Percentiles rank a stretch among this genome's conserved stretches.
These are phyloP conservation scores for Aporophyla nigra DNA, from an alignment of 2,888 invertebrate species.

Conservation along the genomic window DNA sequence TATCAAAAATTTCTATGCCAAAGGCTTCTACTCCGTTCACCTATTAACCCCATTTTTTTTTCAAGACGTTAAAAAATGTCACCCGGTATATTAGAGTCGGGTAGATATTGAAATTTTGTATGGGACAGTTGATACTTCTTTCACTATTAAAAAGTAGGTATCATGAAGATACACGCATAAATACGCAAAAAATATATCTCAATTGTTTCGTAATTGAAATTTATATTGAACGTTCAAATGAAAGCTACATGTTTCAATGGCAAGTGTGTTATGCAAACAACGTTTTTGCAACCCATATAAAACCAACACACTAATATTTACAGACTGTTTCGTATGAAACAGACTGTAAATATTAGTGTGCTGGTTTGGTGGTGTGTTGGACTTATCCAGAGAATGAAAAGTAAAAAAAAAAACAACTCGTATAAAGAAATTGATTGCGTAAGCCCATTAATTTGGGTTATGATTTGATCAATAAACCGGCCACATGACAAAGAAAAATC, in stretches of 20 bases:
- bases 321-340: too few species aligned
- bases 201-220: not conserved
- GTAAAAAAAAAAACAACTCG: slow-evolving; percentile 34
- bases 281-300: not conserved
- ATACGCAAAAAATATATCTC: not conserved
- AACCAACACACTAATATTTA: not conserved
- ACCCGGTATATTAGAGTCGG: too few species aligned
- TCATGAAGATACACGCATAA: too few species aligned
- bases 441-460: not conserved
- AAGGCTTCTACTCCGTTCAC: too few species aligned
- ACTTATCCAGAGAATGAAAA: not conserved
- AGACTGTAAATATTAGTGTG: too few species aligned
- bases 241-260: not conserved
- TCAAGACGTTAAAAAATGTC: too few species aligned
- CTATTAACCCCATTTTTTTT: too few species aligned
- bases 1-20: too few species aligned
- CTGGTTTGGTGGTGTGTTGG: too few species aligned
- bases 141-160: too few species aligned
- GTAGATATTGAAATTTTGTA: too few species aligned
- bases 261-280: not conserved
- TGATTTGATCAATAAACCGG: slow-evolving; percentile 8
- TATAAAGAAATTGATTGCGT: slow-evolving; percentile 21
- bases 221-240: not conserved
- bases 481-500: not conserved
- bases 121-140: too few species aligned